These are phyloP conservation scores for Cisticola juncidis DNA, from an alignment of 2,113 vertebrate genomes.

Conservation along the genomic window DNA sequence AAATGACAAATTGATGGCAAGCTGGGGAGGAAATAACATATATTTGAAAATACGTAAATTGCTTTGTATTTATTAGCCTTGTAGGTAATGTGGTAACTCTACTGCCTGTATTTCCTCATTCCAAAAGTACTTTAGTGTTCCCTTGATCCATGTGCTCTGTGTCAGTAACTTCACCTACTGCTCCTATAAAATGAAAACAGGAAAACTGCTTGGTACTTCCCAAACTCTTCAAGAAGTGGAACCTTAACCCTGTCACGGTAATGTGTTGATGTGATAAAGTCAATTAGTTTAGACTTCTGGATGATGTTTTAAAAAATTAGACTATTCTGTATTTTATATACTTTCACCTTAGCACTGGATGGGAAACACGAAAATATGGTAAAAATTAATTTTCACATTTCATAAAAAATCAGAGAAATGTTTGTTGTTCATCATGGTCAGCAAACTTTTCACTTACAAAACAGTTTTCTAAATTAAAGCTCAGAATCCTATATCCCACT, in stretches of 20 bases:
- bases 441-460: not conserved
- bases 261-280: not conserved
- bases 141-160: not conserved
- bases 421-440: not conserved
- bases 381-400: not conserved
- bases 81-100: not conserved
- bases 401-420: not conserved
- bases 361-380: not conserved
- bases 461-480: not conserved
- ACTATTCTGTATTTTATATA: not conserved
- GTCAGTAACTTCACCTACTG: not conserved
- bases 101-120: not conserved
- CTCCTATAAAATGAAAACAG: not conserved
- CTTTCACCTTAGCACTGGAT: not conserved
- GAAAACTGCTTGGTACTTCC: not conserved
- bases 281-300: not conserved
- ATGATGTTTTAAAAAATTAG: not conserved
- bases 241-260: not conserved
- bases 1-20: not conserved
- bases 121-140: not conserved
- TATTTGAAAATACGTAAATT: not conserved
- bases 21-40: not conserved
- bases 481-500: not conserved
- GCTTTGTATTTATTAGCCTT: not conserved
- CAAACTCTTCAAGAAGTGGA: not conserved